Evolutionary conservation across 2,888 invertebrate genomes (phyloP), one percentile per base, ranked within the genome.

Genomic region (Linnaemya tessellans): DNA sequence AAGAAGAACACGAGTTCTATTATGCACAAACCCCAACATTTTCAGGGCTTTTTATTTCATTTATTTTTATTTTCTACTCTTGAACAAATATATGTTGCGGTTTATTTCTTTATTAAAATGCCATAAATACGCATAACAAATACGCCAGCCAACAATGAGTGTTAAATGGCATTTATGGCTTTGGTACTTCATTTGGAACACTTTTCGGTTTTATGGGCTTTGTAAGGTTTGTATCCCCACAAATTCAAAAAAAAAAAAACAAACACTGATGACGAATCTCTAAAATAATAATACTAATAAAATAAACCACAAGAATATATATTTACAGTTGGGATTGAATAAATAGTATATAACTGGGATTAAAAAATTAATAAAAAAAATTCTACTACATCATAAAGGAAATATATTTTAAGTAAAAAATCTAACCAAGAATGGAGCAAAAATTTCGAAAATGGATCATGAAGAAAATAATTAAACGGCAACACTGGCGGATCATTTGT

Each of bases 91-190:
- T 73, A 51, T 81, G 77, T 84, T 84, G 84, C 78, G 84, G 84
- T 81, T 84, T 46, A 25, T 71, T 71, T 64, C 25, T 84, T 74
- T 58, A 70, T 79, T 74, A 35, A 68, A 80, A 79, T 64, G 22
- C 60, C 67, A 74, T 79, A 84, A 81, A 81, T 49, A 49, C 49
- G 18, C n/a, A n/a, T n/a, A n/a, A n/a, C n/a, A n/a, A 49, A 5
- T 78, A 78, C 70, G 74, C 78, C 62, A 80, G 70, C 20, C 62
- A 70, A 64, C 38, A 73, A 62, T 74, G 71, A 78, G 80, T 84
- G 73, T 84, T 79, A 70, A 81, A 74, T 58, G 78, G 62, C 64
- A 79, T 82, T 85, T 82, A 81, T 70, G 49, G 49, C 41, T 77
- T 43, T 30, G 18, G 49, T 67, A 46, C 65, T 64, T 67, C 62